A percentile compares a stretch with the other conserved stretches of the same genome.
Conservation (phyloP, 53 echinoderm and acorn worm genomes). For the Arbacia lixula region DNA sequence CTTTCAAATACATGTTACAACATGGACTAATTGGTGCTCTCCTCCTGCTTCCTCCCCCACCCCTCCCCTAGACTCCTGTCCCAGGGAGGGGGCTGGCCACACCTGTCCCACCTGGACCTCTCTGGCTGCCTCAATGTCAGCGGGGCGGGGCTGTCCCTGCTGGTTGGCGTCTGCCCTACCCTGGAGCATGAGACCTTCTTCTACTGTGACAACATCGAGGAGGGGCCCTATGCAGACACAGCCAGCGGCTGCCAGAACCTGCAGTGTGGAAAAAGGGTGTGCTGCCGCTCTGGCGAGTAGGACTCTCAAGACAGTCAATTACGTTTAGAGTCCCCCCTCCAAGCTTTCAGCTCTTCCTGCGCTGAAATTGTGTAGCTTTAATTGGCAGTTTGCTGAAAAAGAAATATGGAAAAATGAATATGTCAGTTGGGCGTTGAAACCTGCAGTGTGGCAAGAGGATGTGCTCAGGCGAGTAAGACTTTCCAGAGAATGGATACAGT, state of each 20-base stretch:
- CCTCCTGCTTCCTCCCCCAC: too few relatives aligned
- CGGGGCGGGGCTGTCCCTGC: conserved; percentile 73
- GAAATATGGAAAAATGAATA: too few relatives aligned
- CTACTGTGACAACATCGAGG: conserved; percentile 98
- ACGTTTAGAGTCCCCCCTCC: too few relatives aligned
- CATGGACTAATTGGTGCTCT: not conserved
- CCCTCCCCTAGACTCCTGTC: conserved; percentile 58
- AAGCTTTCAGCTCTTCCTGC: too few relatives aligned
- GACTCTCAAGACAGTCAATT: too few relatives aligned
- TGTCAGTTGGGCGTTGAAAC: conserved; percentile 98
- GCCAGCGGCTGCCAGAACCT: conserved; percentile 99
- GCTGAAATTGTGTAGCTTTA: too few relatives aligned
- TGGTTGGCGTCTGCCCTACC: conserved; percentile 69
- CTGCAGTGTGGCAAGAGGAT: conserved; percentile 83
- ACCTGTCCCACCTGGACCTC: conserved; percentile 83
- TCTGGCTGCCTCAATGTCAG: conserved; percentile 92
- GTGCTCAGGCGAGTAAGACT: conserved; percentile 86
- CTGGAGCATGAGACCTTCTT: conserved; percentile 93
- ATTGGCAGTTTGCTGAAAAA: too few relatives aligned
- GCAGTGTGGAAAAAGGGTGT: conserved; percentile 82
- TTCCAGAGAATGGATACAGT: too few relatives aligned
- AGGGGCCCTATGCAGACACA: conserved; percentile 89
- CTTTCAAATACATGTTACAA: not conserved
- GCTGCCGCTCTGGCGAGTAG: conserved; percentile 91
- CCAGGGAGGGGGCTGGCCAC: conserved; percentile 64